Conservation (phyloP, 92 coral and sea anemone species). For the Diadumene lineata region DNA sequence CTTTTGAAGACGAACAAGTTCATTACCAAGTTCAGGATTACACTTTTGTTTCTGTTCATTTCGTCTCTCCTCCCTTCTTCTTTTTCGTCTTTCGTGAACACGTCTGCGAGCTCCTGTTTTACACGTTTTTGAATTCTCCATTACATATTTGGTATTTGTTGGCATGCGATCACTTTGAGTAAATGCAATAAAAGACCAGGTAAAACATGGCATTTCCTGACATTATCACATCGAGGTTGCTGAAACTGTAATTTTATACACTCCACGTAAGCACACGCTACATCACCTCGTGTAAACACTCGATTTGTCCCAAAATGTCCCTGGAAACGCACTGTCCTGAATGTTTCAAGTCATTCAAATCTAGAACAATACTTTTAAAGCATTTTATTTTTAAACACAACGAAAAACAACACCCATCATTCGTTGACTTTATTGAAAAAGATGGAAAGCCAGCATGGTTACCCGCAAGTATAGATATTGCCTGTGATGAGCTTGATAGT, state of each 20-base stretch:
- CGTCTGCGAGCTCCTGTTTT: conserved; percentile 4
- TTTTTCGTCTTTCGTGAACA: conserved; percentile 10
- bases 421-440: neutral
- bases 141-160: too few species aligned
- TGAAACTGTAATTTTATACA: too few species aligned
- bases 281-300: neutral
- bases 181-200: too few species aligned
- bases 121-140: neutral
- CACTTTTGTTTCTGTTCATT: neutral
- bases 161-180: too few species aligned
- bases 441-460: neutral
- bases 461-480: neutral
- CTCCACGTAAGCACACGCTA: too few species aligned
- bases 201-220: too few species aligned
- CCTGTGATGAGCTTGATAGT: neutral
- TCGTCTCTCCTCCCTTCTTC: conserved; percentile 1
- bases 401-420: neutral
- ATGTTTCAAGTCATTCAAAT: neutral
- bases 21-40: neutral
- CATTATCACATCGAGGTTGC: too few species aligned
- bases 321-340: neutral
- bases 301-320: neutral
- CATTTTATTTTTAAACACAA: neutral
- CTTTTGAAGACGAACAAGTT: neutral
- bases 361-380: conserved; percentile 6